A percentile compares a stretch with the other conserved stretches of the same genome.
These are phyloP conservation scores for Sipha flava DNA, from an alignment of 1,140 invertebrate species.

Conservation along the genomic window DNA sequence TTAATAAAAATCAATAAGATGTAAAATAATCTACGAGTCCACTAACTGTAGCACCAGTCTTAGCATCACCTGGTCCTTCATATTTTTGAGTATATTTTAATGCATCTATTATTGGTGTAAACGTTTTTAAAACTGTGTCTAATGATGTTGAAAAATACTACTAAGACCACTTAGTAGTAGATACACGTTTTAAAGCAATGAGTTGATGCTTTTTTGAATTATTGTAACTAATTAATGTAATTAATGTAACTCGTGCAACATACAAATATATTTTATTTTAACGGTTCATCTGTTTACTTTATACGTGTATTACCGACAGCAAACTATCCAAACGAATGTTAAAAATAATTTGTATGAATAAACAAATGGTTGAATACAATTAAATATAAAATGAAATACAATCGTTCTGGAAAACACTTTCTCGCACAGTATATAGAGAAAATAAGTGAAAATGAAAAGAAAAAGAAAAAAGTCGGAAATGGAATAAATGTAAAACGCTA, in stretches of 20 bases:
- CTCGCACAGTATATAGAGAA: too few relatives aligned
- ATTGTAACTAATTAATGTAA: too few relatives aligned
- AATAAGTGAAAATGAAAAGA: neutral
- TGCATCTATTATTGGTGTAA: neutral
- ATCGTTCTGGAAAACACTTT: neutral
- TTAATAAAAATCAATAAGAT: neutral
- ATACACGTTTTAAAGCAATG: neutral
- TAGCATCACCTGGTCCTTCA: neutral
- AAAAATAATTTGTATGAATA: too few relatives aligned
- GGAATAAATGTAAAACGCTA: neutral
- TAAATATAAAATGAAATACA: too few relatives aligned
- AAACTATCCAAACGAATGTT: too few relatives aligned
- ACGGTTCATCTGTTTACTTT: too few relatives aligned
- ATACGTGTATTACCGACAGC: too few relatives aligned
- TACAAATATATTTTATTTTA: too few relatives aligned
- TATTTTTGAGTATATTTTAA: neutral
- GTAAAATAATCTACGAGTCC: neutral
- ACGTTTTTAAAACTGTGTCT: neutral
- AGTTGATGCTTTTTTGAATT: neutral
- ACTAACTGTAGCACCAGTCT: neutral
- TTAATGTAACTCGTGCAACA: too few relatives aligned
- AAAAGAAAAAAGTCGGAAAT: neutral
- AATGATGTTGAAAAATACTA: neutral
- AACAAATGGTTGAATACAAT: too few relatives aligned
- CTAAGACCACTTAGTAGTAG: neutral